These are phyloP conservation scores for Chionomys nivalis DNA, from an alignment of 2,113 vertebrate genomes.

Conservation along the genomic window DNA sequence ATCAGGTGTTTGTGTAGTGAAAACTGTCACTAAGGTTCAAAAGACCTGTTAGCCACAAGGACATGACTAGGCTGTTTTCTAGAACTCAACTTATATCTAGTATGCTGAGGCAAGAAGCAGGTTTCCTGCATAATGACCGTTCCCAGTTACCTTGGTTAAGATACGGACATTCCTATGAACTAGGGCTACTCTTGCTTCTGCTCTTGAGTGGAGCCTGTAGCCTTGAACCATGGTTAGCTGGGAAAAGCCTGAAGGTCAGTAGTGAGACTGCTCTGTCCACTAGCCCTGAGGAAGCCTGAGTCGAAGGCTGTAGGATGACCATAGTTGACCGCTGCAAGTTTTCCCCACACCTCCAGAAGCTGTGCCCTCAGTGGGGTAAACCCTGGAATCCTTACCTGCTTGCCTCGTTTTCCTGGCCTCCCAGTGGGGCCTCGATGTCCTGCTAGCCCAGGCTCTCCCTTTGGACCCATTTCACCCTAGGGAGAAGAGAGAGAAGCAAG, in stretches of 20 bases:
- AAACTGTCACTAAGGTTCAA: neutral
- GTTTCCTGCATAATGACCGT: neutral
- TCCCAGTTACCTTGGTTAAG: neutral
- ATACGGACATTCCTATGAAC: neutral
- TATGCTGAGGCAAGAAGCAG: neutral
- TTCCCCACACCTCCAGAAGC: neutral
- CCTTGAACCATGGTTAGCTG: neutral
- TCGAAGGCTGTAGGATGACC: neutral
- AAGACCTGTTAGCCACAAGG: neutral
- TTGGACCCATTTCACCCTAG: constrained; percentile 98
- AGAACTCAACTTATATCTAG: neutral
- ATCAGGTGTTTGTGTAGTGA: no score
- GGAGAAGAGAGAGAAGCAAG: constrained; percentile 58
- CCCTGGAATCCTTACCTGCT: constrained; percentile 88
- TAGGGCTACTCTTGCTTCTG: neutral
- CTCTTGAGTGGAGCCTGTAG: no score
- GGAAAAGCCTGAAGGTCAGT: neutral
- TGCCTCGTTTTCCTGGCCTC: constrained; percentile 97
- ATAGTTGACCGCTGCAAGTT: neutral
- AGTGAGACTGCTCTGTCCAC: neutral
- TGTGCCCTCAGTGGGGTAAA: neutral
- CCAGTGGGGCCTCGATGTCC: constrained; percentile 97
- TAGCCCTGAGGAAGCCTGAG: neutral
- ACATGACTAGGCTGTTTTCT: neutral
- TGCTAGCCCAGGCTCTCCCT: constrained; percentile 93